Base-by-base conservation (phyloP, 1,140 invertebrate genomes). In the Musca domestica region DNA sequence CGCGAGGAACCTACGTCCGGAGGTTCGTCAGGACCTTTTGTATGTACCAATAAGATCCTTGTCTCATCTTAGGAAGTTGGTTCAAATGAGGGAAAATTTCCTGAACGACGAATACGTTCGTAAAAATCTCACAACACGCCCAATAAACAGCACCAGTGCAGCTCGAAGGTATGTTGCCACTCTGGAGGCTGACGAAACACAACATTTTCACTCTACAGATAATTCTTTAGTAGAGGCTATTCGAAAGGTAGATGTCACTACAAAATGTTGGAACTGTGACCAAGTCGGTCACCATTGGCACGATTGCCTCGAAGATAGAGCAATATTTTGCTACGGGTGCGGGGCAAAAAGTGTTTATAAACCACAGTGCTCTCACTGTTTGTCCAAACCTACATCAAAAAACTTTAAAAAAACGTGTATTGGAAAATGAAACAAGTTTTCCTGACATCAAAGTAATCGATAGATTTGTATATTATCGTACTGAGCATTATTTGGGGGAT, bases 291-390 rank as follows among this genome's bases (percentile, higher is more conserved):
- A 19, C 41, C 15, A 27, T 56, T 67, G 54, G 51, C 25, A 67
- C 4, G 34, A 41, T 19, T 67, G 66, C 41, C 6, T 67, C 5
- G 6, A 25, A 5, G 66, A 67, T 14, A 52, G 66, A 19, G 41
- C 22, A 56, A 58, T 67, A 34, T 67, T 67, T 15, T 65, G 64
- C 47, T 65, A 49, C 19, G 65, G 49, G 12, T 66, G 64, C 19
- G 48, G 49, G 3, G 46, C 48, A 4, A 12, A 41, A 10, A 23
- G 23, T 1, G n/a, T 30, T 2, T 66, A 66, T 30, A 67, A 54
- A 15, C 65, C 65, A 0, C 25, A 67, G 9, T 67, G 49, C 20
- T 2, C 25, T 3, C 19, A 30, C 20, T 67, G 65, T 30, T 9
- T 30, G 27, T 30, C 27, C 27, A 30, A 30, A 30, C 27, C 3